Conservation (phyloP, 2,888 invertebrate species). For the Physocephala rufipes region DNA sequence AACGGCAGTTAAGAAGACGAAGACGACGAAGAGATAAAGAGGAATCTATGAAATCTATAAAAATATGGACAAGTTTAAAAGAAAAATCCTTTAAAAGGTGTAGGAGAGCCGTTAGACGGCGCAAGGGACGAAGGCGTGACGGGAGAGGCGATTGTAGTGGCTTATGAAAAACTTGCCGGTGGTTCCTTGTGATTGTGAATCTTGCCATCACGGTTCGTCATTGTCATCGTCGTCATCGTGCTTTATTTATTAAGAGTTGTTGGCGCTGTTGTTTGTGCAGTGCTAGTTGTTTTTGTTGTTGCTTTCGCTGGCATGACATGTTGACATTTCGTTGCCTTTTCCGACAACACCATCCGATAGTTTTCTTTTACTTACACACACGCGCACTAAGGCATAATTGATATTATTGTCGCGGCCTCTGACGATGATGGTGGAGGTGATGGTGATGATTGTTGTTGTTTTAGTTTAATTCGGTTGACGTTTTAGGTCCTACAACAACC, state of each 20-base stretch:
- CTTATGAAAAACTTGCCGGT: neutral
- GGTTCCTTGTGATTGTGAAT: too few relatives aligned
- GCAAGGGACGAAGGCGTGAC: too few relatives aligned
- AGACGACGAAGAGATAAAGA: neutral
- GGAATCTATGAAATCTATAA: neutral
- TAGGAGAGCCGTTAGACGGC: too few relatives aligned
- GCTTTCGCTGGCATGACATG: constrained; percentile 43
- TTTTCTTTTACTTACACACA: constrained; percentile 33
- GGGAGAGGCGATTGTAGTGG: too few relatives aligned
- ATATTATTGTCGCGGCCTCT: neutral
- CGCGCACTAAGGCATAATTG: constrained; percentile 26
- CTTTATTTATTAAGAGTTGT: constrained; percentile 34
- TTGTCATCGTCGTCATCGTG: neutral
- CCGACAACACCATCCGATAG: constrained; percentile 51
- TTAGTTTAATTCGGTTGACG: constrained; percentile 17
- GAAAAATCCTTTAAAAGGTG: too few relatives aligned
- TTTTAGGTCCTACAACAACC: constrained; percentile 36
- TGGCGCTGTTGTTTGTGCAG: constrained; percentile 30
- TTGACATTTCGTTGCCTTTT: constrained; percentile 60
- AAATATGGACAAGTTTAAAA: too few relatives aligned
- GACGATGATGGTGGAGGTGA: neutral
- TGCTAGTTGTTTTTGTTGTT: constrained; percentile 12
- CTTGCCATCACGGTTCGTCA: neutral
- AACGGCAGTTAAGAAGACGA: neutral
- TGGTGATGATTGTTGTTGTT: neutral